phyloP scores from a whole-genome alignment of 2,113 vertebrate genomes.

The Brevimyrus niger region DNA sequence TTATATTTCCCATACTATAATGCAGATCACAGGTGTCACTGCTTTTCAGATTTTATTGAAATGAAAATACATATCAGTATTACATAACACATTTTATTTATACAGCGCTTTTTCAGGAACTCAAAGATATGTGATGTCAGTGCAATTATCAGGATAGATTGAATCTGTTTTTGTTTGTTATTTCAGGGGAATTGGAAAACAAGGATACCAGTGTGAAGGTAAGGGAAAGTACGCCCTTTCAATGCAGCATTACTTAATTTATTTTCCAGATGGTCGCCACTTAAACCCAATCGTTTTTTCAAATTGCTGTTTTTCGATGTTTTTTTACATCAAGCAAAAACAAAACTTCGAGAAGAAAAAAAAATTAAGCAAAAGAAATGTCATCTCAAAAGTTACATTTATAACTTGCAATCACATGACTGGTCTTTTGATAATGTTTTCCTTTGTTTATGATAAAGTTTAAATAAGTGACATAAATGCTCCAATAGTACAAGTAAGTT shows the following conservation, averaged over 20 bases:
- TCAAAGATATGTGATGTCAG: too few relatives aligned
- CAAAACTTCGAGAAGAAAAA: too few relatives aligned
- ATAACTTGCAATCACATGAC: too few relatives aligned
- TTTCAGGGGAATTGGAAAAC: slow-evolving; percentile 35
- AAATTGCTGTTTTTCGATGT: neutral
- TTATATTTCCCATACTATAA: neutral
- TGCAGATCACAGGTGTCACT: slow-evolving; percentile 54
- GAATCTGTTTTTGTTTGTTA: neutral
- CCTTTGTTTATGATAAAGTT: too few relatives aligned
- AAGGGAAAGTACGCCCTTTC: neutral
- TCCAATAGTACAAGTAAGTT: too few relatives aligned
- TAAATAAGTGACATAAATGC: too few relatives aligned
- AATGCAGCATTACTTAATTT: neutral
- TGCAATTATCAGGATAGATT: neutral
- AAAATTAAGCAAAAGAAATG: too few relatives aligned
- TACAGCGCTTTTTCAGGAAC: too few relatives aligned
- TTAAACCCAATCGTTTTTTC: neutral
- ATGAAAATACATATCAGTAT: neutral
- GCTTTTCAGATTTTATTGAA: neutral
- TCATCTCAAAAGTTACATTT: too few relatives aligned
- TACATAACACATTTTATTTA: too few relatives aligned
- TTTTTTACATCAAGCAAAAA: too few relatives aligned
- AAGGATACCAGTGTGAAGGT: slow-evolving; percentile 38
- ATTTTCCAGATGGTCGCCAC: neutral
- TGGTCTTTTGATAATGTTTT: too few relatives aligned